A percentile compares a stretch with the other conserved stretches of the same genome.
phyloP scores from a whole-genome alignment of 2,797 vertebrate species.

The Monodelphis domestica region DNA sequence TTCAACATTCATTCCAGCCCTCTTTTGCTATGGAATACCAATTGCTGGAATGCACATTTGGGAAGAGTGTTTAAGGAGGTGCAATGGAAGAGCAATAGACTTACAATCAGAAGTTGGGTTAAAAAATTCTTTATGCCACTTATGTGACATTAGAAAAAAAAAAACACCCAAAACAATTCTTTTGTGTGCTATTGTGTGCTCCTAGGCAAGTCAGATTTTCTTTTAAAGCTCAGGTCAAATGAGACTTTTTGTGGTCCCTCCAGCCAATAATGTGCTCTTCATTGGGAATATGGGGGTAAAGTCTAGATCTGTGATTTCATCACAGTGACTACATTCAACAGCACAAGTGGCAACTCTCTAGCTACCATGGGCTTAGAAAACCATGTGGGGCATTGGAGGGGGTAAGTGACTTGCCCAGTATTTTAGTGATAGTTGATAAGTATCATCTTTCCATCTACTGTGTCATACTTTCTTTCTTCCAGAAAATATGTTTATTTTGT shows the following conservation, averaged over 20 bases:
- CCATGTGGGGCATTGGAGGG: not conserved
- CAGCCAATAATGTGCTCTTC: not conserved
- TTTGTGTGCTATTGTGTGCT: not conserved
- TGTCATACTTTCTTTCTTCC: not conserved
- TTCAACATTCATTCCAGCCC: constrained; percentile 17
- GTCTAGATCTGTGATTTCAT: not conserved
- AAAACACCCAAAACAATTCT: too few species aligned
- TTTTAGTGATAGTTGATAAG: not conserved
- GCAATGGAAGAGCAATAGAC: not conserved
- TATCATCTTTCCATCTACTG: not conserved
- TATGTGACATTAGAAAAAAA: too few species aligned
- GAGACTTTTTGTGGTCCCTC: not conserved
- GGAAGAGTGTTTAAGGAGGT: constrained; percentile 4
- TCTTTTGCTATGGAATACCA: constrained; percentile 9
- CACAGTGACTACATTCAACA: not conserved
- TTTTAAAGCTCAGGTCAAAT: too few species aligned
- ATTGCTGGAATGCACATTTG: not conserved
- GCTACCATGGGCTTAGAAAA: too few species aligned
- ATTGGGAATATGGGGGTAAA: not conserved
- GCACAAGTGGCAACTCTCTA: not conserved
- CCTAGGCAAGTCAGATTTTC: too few species aligned
- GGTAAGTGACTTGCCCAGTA: not conserved
- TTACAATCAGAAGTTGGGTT: not conserved
- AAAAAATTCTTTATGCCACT: not conserved
- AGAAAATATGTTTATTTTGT: not conserved